Percentiles rank a stretch among this genome's conserved stretches.
These are phyloP conservation scores for Margarornis squamiger DNA, from an alignment of 2,797 vertebrate genomes.

Conservation along the genomic window DNA sequence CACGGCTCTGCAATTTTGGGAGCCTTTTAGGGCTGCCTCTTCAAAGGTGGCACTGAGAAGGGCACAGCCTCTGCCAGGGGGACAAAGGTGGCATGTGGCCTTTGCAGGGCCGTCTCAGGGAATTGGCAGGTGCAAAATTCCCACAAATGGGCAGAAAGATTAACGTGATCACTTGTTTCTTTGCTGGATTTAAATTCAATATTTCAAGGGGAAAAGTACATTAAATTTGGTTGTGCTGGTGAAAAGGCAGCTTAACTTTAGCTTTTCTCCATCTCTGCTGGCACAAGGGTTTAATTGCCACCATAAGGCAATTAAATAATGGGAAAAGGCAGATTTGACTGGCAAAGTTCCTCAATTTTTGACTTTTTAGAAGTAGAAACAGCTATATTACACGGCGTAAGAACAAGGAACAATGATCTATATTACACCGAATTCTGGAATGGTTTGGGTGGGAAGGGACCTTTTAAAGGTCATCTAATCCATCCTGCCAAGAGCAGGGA, in stretches of 20 bases:
- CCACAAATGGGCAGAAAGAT: not conserved
- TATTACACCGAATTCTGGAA: not conserved
- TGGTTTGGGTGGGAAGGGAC: not conserved
- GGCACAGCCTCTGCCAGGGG: not conserved
- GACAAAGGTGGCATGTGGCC: not conserved
- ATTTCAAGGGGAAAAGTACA: fast-evolving
- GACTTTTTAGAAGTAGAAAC: not conserved
- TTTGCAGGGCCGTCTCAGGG: not conserved
- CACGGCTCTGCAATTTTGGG: not conserved
- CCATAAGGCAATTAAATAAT: not conserved
- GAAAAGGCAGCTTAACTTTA: not conserved
- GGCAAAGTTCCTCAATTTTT: not conserved
- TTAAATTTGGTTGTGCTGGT: not conserved
- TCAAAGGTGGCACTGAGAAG: too few relatives aligned
- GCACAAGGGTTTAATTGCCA: fast-evolving
- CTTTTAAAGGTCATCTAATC: not conserved
- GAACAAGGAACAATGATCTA: not conserved
- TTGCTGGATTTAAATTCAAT: not conserved
- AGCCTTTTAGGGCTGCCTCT: too few relatives aligned
- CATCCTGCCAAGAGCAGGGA: not conserved
- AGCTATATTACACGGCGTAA: not conserved
- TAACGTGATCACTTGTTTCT: not conserved
- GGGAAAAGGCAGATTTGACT: not conserved
- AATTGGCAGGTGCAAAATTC: not conserved
- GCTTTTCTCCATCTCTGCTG: not conserved